Base-by-base conservation (phyloP, 2,888 invertebrate species). In the Agrotis segetum region DNA sequence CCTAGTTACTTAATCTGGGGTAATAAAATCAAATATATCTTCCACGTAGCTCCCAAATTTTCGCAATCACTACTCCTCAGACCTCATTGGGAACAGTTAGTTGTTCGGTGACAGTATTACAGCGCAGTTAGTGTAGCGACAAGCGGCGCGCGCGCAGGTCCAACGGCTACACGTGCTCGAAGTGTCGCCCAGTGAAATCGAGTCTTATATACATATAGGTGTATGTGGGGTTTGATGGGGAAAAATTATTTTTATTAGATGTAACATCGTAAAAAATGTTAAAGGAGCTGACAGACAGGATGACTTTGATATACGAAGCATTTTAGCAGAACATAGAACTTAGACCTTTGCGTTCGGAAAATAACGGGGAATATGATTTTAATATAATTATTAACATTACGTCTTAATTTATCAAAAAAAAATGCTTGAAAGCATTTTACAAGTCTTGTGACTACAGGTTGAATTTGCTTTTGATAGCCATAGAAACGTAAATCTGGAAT, bases 21-120 rank as follows among this genome's bases (percentile, higher is more conserved):
- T n/a, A 34, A 34, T 34, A 11, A 11, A 40, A 40, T 40, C 11
- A 40, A 40, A 0, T 19, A 29, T 44, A 50, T 29, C 50, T 21
- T 50, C 29, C 5, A 68, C 11, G 17, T 60, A 49, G 58, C 47
- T 47, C 13, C 4, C 13, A 53, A 49, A 62, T 34, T 34, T n/a
- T 47, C 16, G 24, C 49, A n/a, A 46, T 17, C 7, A 21, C 17
- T 73, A 68, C 50, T 21, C 1, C n/a, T 11, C 47, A 16, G 14
- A 19, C 24, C 53, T 75, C 34, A 59, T 81, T 65, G 13, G 53
- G 64, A 80, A 88, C 87, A 87, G 88, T 88, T 88, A 88, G 61
- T 69, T 66, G 65, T 62, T 52, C 75, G 74, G 81, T 70, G 85
- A 87, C 81, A 86, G 77, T 78, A 84, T 79, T 82, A 83, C 81